phyloP scores from a whole-genome alignment of 2,888 invertebrate species.

The Drosophila lutescens region DNA sequence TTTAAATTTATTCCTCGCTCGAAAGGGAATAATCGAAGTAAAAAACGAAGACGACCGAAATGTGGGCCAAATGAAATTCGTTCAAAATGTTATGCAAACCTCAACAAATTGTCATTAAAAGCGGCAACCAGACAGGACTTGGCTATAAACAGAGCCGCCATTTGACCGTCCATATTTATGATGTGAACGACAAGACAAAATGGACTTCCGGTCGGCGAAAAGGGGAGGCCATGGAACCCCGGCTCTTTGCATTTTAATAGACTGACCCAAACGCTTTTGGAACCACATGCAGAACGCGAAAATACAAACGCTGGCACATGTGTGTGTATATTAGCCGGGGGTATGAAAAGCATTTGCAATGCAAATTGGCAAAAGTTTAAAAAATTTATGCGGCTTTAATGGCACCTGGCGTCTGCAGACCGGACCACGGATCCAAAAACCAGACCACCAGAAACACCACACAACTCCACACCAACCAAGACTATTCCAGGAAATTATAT shows the following conservation, averaged over 20 bases:
- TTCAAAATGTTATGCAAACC: slow-evolving; percentile 73
- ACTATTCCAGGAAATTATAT: slow-evolving; percentile 70
- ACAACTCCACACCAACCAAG: slow-evolving; percentile 7
- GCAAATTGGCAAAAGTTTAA: slow-evolving; percentile 74
- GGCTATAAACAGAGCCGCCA: slow-evolving; percentile 71
- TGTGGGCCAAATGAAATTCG: slow-evolving; percentile 71
- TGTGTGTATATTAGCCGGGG: slow-evolving; percentile 14
- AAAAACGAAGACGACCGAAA: slow-evolving; percentile 23
- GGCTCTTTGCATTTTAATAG: slow-evolving; percentile 77
- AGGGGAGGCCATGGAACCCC: slow-evolving; percentile 4
- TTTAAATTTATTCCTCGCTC: slow-evolving; percentile 71
- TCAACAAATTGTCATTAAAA: slow-evolving; percentile 78
- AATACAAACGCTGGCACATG: slow-evolving; percentile 41
- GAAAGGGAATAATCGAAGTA: slow-evolving; percentile 29
- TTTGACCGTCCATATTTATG: slow-evolving; percentile 73
- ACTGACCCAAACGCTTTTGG: slow-evolving; percentile 77
- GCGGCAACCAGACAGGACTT: slow-evolving; percentile 49
- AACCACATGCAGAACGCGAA: slow-evolving; percentile 75
- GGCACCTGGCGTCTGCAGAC: slow-evolving; percentile 67
- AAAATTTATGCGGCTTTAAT: slow-evolving; percentile 79
- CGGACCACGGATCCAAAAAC: slow-evolving; percentile 12
- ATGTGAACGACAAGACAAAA: slow-evolving; percentile 81
- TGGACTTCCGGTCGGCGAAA: slow-evolving; percentile 69
- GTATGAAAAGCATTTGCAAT: slow-evolving; percentile 64
- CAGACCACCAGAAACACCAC: background rate